Evolutionary conservation across 1,140 invertebrate species (phyloP).

Genomic region (Alviniconcha marisindica): DNA sequence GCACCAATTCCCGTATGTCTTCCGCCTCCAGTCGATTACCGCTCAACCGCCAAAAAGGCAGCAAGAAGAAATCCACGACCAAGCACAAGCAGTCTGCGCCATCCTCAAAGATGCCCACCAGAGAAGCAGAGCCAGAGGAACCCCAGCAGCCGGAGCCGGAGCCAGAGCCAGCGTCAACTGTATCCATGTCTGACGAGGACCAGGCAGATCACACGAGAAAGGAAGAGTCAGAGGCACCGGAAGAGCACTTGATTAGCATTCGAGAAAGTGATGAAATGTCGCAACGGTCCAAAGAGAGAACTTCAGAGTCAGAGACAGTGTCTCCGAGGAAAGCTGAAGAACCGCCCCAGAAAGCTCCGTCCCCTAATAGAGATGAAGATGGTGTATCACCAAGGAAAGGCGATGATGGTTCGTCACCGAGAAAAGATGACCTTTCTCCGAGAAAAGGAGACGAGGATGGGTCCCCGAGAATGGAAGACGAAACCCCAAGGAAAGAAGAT

Average conservation of each 20-base stretch:
- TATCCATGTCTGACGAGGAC: not conserved
- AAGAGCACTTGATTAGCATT: not conserved
- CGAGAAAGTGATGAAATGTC: not conserved
- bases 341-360: not conserved
- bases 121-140: too few relatives aligned
- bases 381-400: not conserved
- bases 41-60: not conserved
- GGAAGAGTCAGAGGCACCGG: not conserved
- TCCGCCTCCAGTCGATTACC: conserved; percentile 4
- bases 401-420: not conserved
- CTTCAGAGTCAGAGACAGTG: not conserved
- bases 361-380: not conserved
- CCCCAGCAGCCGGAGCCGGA: not conserved
- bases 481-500: not conserved
- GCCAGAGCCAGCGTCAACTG: not conserved
- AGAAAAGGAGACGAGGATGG: conserved; percentile 18
- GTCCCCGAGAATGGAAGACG: too few relatives aligned
- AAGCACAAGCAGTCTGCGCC: not conserved
- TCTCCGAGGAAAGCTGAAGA: not conserved
- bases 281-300: not conserved
- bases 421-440: not conserved
- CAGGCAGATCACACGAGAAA: not conserved
- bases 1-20: not conserved
- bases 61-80: not conserved
- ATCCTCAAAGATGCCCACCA: too few relatives aligned